Conservation (phyloP, 2,888 invertebrate genomes). For the Sinodicranocentrus sp. region DNA sequence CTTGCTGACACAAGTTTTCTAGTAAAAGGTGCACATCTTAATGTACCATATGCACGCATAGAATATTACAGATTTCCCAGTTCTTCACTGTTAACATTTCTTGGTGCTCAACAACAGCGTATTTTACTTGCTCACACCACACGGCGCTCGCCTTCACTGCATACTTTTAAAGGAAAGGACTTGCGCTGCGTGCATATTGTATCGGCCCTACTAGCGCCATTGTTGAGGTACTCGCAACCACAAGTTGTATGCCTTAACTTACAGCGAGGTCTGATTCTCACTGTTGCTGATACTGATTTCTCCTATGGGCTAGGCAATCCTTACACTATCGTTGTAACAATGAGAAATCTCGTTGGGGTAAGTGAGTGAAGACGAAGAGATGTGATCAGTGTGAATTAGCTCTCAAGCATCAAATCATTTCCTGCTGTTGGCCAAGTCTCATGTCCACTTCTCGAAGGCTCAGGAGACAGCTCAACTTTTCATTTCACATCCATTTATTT, state of each 20-base stretch:
- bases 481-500: background rate
- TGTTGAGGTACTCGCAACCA: conserved; percentile 60
- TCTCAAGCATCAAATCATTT: conserved; percentile 44
- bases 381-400: conserved; percentile 38
- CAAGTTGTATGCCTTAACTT: conserved; percentile 42
- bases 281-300: conserved; percentile 13
- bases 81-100: background rate
- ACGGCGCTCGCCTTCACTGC: background rate
- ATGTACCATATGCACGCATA: too few species aligned
- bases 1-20: conserved; percentile 23
- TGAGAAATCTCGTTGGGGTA: background rate
- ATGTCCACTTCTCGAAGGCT: conserved; percentile 38
- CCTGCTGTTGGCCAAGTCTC: conserved; percentile 54
- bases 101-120: background rate
- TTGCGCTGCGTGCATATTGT: background rate
- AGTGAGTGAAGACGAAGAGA: conserved; percentile 28
- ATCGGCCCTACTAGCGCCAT: conserved; percentile 47
- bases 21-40: background rate
- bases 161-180: background rate
- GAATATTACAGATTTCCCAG: background rate
- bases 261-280: conserved; percentile 21
- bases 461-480: conserved; percentile 1
- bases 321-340: background rate
- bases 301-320: background rate
- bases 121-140: conserved; percentile 8